These are phyloP conservation scores for Myiozetetes cayanensis DNA, from an alignment of 2,113 vertebrate species.

Conservation along the genomic window DNA sequence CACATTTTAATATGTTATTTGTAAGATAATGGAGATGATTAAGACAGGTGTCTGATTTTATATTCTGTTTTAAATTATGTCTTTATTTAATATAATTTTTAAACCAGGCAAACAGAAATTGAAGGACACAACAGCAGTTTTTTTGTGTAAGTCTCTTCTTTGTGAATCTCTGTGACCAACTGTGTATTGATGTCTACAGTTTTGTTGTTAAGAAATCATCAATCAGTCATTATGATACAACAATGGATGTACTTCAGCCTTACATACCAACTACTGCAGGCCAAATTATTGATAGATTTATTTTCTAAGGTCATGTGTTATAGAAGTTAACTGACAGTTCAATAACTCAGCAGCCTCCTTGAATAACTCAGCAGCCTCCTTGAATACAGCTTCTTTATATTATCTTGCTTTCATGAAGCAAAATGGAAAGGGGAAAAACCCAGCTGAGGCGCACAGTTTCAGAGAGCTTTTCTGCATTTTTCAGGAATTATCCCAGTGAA, in stretches of 20 bases:
- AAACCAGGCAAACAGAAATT: not conserved
- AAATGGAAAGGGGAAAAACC: not conserved
- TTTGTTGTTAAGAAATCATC: slow-evolving; percentile 19
- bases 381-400: not conserved
- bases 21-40: not conserved
- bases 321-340: slow-evolving; percentile 1
- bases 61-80: slow-evolving; percentile 4
- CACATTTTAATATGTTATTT: not conserved
- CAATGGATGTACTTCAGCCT: not conserved
- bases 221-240: not conserved
- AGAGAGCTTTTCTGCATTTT: not conserved
- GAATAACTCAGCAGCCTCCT: slow-evolving; percentile 14
- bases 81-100: not conserved
- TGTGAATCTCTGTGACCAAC: not conserved
- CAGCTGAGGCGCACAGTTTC: not conserved
- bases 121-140: not conserved
- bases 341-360: slow-evolving; percentile 15
- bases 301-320: slow-evolving; percentile 1
- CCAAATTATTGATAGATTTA: slow-evolving; percentile 14
- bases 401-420: not conserved
- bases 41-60: not conserved
- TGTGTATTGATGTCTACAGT: not conserved
- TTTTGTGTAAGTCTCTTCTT: not conserved
- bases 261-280: not conserved
- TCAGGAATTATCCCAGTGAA: not conserved